A percentile compares a stretch with the other conserved stretches of the same genome.
These are phyloP conservation scores for Himalopsyche kuldschensis DNA, from an alignment of 2,888 invertebrate genomes.

Conservation along the genomic window DNA sequence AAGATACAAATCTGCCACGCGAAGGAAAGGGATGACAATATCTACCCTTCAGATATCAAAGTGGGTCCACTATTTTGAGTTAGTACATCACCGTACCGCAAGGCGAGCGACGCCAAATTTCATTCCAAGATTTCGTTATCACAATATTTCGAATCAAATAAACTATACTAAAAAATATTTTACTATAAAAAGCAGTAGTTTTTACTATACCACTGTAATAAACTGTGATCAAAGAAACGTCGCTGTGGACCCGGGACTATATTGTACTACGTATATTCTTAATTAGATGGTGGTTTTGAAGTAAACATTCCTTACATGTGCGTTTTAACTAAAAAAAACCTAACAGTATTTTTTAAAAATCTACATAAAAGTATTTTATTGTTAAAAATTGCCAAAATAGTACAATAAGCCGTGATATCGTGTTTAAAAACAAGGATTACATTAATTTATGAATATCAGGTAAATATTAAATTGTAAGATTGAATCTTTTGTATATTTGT, in stretches of 20 bases:
- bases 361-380: too few species aligned
- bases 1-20: slow-evolving; percentile 4
- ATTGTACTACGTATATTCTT: neutral
- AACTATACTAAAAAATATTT: neutral
- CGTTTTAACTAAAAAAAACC: neutral
- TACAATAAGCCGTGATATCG: neutral
- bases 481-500: too few species aligned
- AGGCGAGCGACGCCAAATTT: slow-evolving; percentile 33
- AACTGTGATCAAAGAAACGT: neutral
- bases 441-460: neutral
- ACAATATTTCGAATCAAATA: neutral
- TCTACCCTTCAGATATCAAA: slow-evolving; percentile 11
- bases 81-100: slow-evolving; percentile 37
- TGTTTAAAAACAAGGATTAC: neutral
- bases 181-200: neutral
- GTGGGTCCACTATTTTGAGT: slow-evolving; percentile 21
- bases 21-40: slow-evolving; percentile 10
- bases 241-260: neutral
- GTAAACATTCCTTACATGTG: neutral
- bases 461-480: neutral
- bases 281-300: neutral
- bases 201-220: neutral
- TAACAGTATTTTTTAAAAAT: too few species aligned
- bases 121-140: neutral
- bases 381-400: neutral